Evolutionary conservation across 2,797 vertebrate species (phyloP).

Genomic region (Cyclura pinguis): DNA sequence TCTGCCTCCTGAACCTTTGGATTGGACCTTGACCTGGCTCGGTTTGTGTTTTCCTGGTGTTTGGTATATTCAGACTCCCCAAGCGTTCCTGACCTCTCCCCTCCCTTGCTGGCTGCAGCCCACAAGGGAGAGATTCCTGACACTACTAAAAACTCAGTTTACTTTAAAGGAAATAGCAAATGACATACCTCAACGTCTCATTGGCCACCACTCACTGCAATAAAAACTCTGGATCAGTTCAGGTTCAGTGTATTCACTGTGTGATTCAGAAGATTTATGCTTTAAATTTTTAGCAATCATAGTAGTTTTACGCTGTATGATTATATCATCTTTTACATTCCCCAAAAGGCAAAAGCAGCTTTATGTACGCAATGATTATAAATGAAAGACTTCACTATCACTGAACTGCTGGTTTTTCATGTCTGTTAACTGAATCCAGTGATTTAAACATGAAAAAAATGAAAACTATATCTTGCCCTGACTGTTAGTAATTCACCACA

Average conservation of each 20-base stretch:
- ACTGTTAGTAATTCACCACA: slow-evolving; percentile 48
- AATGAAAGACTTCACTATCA: slow-evolving; percentile 56
- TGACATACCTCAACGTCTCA: slow-evolving; percentile 41
- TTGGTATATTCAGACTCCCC: too few relatives aligned
- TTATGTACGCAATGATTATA: slow-evolving; percentile 43
- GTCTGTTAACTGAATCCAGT: slow-evolving; percentile 21
- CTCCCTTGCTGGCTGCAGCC: too few relatives aligned
- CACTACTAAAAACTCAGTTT: slow-evolving; percentile 43
- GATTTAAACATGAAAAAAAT: slow-evolving; percentile 25
- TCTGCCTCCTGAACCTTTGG: too few relatives aligned
- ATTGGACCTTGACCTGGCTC: too few relatives aligned
- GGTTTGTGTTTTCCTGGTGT: too few relatives aligned
- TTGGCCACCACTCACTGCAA: slow-evolving; percentile 33
- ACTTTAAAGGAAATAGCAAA: slow-evolving; percentile 47
- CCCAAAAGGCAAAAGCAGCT: slow-evolving; percentile 52
- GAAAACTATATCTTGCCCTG: slow-evolving; percentile 41
- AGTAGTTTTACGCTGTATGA: slow-evolving; percentile 38
- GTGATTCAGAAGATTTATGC: slow-evolving; percentile 55
- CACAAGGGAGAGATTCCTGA: too few relatives aligned
- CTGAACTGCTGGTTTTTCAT: slow-evolving; percentile 39
- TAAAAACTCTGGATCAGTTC: slow-evolving; percentile 45
- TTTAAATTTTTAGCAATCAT: slow-evolving; percentile 53
- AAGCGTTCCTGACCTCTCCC: too few relatives aligned
- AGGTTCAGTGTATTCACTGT: slow-evolving; percentile 36
- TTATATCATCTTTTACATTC: slow-evolving; percentile 65